These are phyloP conservation scores for Plebejus melissa DNA, from an alignment of 2,888 invertebrate species.

Conservation along the genomic window DNA sequence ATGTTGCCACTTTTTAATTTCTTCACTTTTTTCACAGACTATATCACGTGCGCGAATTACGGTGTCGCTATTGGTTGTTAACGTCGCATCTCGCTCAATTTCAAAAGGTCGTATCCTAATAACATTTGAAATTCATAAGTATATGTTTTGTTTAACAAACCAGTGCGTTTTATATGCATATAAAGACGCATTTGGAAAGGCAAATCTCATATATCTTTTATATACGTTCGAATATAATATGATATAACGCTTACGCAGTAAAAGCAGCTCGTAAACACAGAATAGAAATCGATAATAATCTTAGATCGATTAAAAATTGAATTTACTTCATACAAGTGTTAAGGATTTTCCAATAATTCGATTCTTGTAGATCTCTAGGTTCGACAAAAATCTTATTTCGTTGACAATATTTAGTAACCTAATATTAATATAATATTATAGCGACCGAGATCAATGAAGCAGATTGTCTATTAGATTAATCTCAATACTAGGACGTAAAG, in stretches of 20 bases:
- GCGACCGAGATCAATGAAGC: not conserved
- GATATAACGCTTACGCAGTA: not conserved
- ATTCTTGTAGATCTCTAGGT: not conserved
- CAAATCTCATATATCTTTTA: conserved; percentile 6
- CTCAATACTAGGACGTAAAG: not conserved
- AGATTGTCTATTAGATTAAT: no score
- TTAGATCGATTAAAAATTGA: not conserved
- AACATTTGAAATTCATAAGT: not conserved
- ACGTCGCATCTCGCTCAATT: not conserved
- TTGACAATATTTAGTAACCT: no score
- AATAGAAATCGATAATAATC: not conserved
- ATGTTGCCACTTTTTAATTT: no score
- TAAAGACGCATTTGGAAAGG: conserved; percentile 11
- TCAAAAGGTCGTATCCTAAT: no score
- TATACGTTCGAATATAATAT: conserved; percentile 10
- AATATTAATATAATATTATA: no score
- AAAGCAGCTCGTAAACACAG: no score
- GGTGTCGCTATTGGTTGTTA: not conserved
- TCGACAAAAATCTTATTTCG: no score
- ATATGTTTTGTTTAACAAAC: not conserved
- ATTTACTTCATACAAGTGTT: not conserved
- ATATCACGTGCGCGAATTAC: not conserved
- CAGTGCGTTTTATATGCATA: conserved; percentile 16
- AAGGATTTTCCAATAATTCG: not conserved
- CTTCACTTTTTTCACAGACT: no score